Evolutionary conservation across 2,888 invertebrate species (phyloP), one percentile per base, ranked within the genome.

Genomic region (Erynnis tages): DNA sequence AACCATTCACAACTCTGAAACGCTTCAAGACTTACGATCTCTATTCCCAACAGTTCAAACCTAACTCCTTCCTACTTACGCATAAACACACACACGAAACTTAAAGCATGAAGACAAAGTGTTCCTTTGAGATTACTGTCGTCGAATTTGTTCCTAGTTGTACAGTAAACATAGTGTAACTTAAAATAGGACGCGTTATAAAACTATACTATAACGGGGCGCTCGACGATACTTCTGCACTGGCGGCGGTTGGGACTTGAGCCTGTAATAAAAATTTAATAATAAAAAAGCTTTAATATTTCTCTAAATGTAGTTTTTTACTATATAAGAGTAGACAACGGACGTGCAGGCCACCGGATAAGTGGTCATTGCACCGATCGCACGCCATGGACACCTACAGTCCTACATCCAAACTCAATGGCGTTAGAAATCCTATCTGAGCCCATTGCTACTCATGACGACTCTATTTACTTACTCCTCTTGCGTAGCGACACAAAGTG

Each of bases 141-240:
- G 79, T 74, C 74, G 72, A 85, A 82, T 87, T 88, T 87, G 88
- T 85, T 89, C 85, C 84, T 88, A 86, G 71, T 72, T 66, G 69
- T 76, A 78, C 74, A 76, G 66, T 75, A 81, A 70, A 79, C 71
- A 78, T 60, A 66, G 71, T 74, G 70, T 72, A 78, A 72, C 79
- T 82, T 84, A 83, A 66, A 53, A 62, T 77, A 76, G 65, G 56
- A 66, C 52, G 57, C 71, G 57, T 68, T 67, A 66, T 62, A 66
- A 71, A 69, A 77, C 59, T 67, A 71, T 83, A 88, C 85, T 89
- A 89, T 86, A 88, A 88, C 32, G 88, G 76, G 59, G 80, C 79
- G 58, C 75, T 79, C 53, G 86, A 71, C 4, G 87, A 73, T 71
- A 79, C 73, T 69, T 84, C 85, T 76, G 79, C 66, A 52, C 76